Base-by-base conservation (phyloP, 2,888 invertebrate species). In the Dryocosmus kuriphilus region DNA sequence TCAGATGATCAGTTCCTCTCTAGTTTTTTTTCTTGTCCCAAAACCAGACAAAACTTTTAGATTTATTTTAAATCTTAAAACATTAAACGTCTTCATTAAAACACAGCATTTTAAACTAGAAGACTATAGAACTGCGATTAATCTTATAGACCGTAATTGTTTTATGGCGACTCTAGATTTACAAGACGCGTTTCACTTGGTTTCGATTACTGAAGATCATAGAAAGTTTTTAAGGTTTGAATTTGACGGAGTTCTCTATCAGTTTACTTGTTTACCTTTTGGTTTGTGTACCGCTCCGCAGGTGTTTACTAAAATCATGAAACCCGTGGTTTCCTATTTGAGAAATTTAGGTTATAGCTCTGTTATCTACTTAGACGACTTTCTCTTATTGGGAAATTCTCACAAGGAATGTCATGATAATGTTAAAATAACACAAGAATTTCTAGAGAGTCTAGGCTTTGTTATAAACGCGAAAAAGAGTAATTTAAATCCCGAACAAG, bases 101-200 rank as follows among this genome's bases (percentile, higher is more conserved):
- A 61, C 62, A 22, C 24, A 61, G 11, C 74, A 77, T 62, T 77
- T 77, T 62, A 77, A 77, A 24, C 19, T 77, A 16, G 77, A 74
- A 22, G 74, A 77, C 24, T 30, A 46, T 51, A 73, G 46, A 24
- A 74, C 24, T 27, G 62, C 38, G 11, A 38, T n/a, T 35, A 71
- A 41, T 22, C n/a, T 71, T 19, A 16, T 71, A n/a, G 22, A 14
- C 7, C 30, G 38, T n/a, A 71, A 71, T n/a, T 71, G 46, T 38
- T 30, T 35, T n/a, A 71, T 71, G 71, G 71, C 71, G 6, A 71
- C 35, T 27, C 27, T 63, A 35, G 63, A 63, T 30, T 9, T 60
- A 38, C 38, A 79, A 30, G 83, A 83, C 19, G 81, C 83, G 0
- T 84, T 82, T 11, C 79, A 80, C 32, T 57, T 79, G 3, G 55